A percentile compares a stretch with the other conserved stretches of the same genome.
These are phyloP conservation scores for Drosophila saltans DNA, from an alignment of 1,140 invertebrate species.

Conservation along the genomic window DNA sequence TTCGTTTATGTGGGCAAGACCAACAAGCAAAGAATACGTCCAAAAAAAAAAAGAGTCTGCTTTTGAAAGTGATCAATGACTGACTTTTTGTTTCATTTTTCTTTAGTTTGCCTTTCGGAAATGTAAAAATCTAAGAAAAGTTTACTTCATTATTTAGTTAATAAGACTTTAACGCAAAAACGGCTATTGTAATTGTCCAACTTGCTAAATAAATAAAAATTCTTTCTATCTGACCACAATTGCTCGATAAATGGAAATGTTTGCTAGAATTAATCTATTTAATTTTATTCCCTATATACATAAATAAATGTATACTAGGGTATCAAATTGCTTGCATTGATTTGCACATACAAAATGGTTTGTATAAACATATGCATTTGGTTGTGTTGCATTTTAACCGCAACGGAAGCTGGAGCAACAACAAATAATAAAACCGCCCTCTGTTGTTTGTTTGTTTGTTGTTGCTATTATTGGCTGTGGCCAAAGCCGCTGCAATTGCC, in stretches of 20 bases:
- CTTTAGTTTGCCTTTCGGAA: too few relatives aligned
- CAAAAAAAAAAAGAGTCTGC: too few relatives aligned
- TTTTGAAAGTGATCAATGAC: too few relatives aligned
- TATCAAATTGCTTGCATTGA: slow-evolving; percentile 41
- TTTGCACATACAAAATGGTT: slow-evolving; percentile 30
- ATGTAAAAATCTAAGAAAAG: too few relatives aligned
- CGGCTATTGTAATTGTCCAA: too few relatives aligned
- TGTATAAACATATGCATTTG: slow-evolving; percentile 14
- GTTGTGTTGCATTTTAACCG: slow-evolving; percentile 42
- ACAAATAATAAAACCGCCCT: slow-evolving; percentile 56
- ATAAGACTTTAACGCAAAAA: too few relatives aligned
- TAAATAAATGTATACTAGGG: slow-evolving; percentile 2
- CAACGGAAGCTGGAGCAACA: slow-evolving; percentile 53
- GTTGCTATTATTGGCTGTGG: slow-evolving; percentile 37
- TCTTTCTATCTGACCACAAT: too few relatives aligned
- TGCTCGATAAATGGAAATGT: not conserved
- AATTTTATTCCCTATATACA: not conserved
- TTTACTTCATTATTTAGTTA: too few relatives aligned
- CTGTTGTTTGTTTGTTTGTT: slow-evolving; percentile 30
- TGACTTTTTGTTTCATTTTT: too few relatives aligned
- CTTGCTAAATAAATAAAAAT: too few relatives aligned
- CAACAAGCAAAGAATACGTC: too few relatives aligned
- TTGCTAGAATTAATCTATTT: not conserved
- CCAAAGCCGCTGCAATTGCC: slow-evolving; percentile 68
- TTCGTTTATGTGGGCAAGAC: slow-evolving; percentile 47